Base-by-base conservation (phyloP, 2,888 invertebrate species). In the Mesorhabditis sp. region DNA sequence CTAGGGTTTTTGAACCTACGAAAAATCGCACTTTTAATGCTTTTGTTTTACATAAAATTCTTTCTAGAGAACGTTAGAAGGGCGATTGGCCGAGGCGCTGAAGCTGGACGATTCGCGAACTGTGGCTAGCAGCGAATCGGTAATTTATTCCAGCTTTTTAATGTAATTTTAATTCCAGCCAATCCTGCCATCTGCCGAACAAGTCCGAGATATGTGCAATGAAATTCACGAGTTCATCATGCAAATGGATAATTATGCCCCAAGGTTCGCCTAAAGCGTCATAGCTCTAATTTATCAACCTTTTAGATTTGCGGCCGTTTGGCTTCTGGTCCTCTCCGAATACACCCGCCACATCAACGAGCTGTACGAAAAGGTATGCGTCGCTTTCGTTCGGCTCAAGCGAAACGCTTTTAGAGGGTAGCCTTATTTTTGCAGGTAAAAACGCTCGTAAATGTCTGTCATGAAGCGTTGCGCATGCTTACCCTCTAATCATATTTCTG, bases 161-260 rank as follows among this genome's bases (percentile, higher is more conserved):
- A 75, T 41, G 42, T 6, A 45, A 45, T 67, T 10, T 62, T 66
- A 41, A 43, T 65, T 75, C 65, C 67, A 83, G 78, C 74, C 71
- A 45, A 76, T 83, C 4, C 71, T 83, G 5, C 75, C 78, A 3
- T 77, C 80, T 15, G 79, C 80, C 65, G 75, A 79, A 62, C 74
- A 75, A 45, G 76, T 82, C n/a, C 70, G 77, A 65, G 80, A 76
- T 41, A 69, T 84, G 43, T 86, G 85, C 72, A 73, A 73, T 67
- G 75, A 81, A 70, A 79, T 84, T 28, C 79, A 78, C 50, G 73
- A 76, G 43, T 75, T 84, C 65, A 81, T 85, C 42, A 73, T 77
- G 43, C 76, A 75, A 64, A 83, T 88, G 68, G 83, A 83, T 50
- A 67, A 76, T 42, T 85, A 84, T 72, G 80, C 84, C 5, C 80